phyloP scores from a whole-genome alignment of 2,888 invertebrate species.

The Acrobasis consociella region DNA sequence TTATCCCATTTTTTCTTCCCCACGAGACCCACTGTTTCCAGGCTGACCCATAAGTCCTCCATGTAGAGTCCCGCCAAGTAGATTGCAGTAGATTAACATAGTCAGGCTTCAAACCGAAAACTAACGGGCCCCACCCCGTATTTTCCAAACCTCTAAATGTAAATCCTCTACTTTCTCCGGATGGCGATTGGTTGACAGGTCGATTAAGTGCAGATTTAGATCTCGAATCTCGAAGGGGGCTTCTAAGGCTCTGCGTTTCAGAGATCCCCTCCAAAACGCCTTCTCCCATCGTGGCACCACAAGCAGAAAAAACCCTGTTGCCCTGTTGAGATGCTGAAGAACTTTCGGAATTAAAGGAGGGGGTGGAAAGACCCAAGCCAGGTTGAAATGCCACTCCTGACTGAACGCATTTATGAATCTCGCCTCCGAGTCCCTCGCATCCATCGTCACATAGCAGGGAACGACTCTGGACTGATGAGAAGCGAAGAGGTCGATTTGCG shows the following conservation, averaged over 20 bases:
- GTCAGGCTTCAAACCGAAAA: not conserved
- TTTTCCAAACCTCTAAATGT: conserved; percentile 35
- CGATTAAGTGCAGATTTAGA: conserved; percentile 26
- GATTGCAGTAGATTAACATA: conserved; percentile 25
- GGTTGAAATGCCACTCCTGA: conserved; percentile 29
- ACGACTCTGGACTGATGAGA: conserved; percentile 12
- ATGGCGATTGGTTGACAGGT: conserved; percentile 28
- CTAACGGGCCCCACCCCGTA: conserved; percentile 36
- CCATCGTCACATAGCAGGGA: not conserved
- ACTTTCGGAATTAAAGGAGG: conserved; percentile 35
- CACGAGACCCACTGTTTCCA: conserved; percentile 33
- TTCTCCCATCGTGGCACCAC: conserved; percentile 32
- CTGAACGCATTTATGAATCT: conserved; percentile 25
- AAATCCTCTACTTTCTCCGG: conserved; percentile 26
- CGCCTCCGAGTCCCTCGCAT: not conserved
- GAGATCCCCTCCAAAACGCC: conserved; percentile 33
- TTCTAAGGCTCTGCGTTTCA: conserved; percentile 27
- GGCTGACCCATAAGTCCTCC: conserved; percentile 30
- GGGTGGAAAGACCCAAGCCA: conserved; percentile 37
- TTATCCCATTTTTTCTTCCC: conserved; percentile 28
- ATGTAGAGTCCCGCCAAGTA: conserved; percentile 32
- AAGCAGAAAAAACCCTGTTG: conserved; percentile 29
- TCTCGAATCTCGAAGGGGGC: conserved; percentile 29
- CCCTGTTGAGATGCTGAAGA: conserved; percentile 31
- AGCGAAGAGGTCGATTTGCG: conserved; percentile 32